Evolutionary conservation across 2,797 vertebrate genomes (phyloP), one percentile per base, ranked within the genome.

Genomic region (Bradypodion pumilum): DNA sequence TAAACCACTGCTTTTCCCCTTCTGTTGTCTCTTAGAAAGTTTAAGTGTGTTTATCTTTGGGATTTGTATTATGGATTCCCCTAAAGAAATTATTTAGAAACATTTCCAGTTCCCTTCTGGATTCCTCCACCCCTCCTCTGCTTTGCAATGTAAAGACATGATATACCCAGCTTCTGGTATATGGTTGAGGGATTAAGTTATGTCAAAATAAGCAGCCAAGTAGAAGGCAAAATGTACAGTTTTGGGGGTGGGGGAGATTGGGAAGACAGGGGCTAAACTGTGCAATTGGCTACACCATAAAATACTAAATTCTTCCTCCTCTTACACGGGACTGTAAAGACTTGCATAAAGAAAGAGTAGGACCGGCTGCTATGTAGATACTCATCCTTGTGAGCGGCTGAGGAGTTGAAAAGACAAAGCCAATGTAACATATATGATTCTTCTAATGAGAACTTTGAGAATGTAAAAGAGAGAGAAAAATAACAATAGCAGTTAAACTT

Each of bases 401-500:
- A 87, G 74, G 85, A 91, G 85, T 78, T 89, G 89, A 92, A 93
- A 93, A 94, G 93, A 91, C 89, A 9, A 86, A 92, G 93, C 93
- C 89, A 89, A 86, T 93, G 92, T 93, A 93, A 93, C 88, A 91
- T 91, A 87, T 92, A 92, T 95, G 95, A 88, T 94, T 95, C 95
- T 94, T 89, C 90, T 95, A 91, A 95, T 94, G 92, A 93, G 91
- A 90, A 87, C 94, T 91, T 92, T 88, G 91, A 93, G 85, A 92
- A 89, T 93, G 93, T 93, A 90, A 94, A 94, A 95, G 90, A 91
- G 15, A 95, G 35, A 68, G 5, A 68, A 15, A 32, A 68, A 32
- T 29, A 13, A 65, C 44, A 46, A 88, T n/a, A n/a, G n/a, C n/a
- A n/a, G n/a, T n/a, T n/a, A n/a, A n/a, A n/a, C n/a, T n/a, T n/a